Evolutionary conservation across 2,797 vertebrate genomes (phyloP).

Genomic region (Helostoma temminkii): DNA sequence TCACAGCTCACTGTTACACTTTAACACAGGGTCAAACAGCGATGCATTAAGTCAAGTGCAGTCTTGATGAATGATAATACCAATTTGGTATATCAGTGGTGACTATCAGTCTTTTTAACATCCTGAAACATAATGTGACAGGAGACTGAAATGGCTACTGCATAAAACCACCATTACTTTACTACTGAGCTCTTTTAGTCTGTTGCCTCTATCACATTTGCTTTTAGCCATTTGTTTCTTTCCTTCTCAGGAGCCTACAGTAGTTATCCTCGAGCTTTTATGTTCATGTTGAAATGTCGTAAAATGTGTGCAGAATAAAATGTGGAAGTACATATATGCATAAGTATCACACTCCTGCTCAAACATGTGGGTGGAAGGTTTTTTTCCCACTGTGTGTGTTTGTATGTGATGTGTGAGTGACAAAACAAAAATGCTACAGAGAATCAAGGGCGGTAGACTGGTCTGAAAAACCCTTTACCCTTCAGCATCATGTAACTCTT

Average conservation of each 20-base stretch:
- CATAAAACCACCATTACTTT: slow-evolving; percentile 17
- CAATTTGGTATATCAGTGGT: slow-evolving; percentile 10
- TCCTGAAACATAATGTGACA: slow-evolving; percentile 11
- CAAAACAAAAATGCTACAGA: slow-evolving; percentile 3
- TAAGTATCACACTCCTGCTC: slow-evolving; percentile 22
- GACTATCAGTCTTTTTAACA: slow-evolving; percentile 14
- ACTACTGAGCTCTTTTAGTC: slow-evolving; percentile 4
- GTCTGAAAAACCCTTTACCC: slow-evolving; percentile 14
- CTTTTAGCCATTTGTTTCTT: slow-evolving; percentile 1
- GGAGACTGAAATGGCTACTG: slow-evolving; percentile 1
- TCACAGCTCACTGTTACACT: slow-evolving; percentile 10
- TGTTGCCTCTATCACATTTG: neutral
- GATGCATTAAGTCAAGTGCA: slow-evolving; percentile 30
- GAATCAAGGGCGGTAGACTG: slow-evolving; percentile 21
- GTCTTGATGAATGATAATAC: slow-evolving; percentile 20
- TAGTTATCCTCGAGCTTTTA: neutral
- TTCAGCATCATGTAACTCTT: neutral
- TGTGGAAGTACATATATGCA: neutral
- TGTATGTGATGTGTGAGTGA: neutral
- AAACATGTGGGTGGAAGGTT: slow-evolving; percentile 19
- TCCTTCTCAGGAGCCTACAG: neutral
- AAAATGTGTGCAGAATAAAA: slow-evolving; percentile 2
- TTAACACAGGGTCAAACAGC: slow-evolving; percentile 10
- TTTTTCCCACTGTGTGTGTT: neutral
- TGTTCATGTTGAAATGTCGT: slow-evolving; percentile 11